Conservation (phyloP, 1,140 invertebrate genomes). For the Cotesia vestalis region DNA sequence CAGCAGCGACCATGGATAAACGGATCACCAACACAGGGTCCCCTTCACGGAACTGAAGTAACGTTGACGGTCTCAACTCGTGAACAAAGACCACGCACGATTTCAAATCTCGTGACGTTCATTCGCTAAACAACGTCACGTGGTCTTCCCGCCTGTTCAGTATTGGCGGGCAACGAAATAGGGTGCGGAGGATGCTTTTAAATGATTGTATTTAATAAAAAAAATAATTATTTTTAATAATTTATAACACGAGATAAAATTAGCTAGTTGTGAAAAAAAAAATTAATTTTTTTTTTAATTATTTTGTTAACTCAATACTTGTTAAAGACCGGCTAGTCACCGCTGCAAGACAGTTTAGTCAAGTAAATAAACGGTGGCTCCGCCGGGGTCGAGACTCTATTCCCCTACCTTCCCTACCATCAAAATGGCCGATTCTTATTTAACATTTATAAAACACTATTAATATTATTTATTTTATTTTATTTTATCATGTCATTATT, state of each 20-base stretch:
- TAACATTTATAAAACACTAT: constrained; percentile 11
- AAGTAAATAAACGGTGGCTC: constrained; percentile 30
- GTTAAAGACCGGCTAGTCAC: constrained; percentile 17
- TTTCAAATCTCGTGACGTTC: constrained; percentile 58
- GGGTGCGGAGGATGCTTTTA: constrained; percentile 46
- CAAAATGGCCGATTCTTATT: constrained; percentile 57
- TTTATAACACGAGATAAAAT: background rate
- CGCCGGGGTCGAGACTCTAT: constrained; percentile 17
- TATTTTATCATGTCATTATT: constrained; percentile 33
- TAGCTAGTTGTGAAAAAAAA: constrained; percentile 7
- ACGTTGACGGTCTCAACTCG: constrained; percentile 57
- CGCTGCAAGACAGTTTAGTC: constrained; percentile 18
- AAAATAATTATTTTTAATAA: background rate
- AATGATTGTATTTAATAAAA: constrained; percentile 37
- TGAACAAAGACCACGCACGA: constrained; percentile 66
- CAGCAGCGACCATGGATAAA: constrained; percentile 55
- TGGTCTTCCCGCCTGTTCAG: constrained; percentile 38
- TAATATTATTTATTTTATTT: background rate
- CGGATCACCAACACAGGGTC: constrained; percentile 63
- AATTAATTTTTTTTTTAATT: background rate
- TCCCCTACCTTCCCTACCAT: constrained; percentile 48
- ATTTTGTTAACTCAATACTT: background rate
- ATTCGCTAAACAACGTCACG: constrained; percentile 58
- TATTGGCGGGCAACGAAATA: constrained; percentile 42
- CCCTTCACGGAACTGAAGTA: constrained; percentile 65